phyloP scores from a whole-genome alignment of 2,888 invertebrate species.

The Scrobipalpa atriplicella region DNA sequence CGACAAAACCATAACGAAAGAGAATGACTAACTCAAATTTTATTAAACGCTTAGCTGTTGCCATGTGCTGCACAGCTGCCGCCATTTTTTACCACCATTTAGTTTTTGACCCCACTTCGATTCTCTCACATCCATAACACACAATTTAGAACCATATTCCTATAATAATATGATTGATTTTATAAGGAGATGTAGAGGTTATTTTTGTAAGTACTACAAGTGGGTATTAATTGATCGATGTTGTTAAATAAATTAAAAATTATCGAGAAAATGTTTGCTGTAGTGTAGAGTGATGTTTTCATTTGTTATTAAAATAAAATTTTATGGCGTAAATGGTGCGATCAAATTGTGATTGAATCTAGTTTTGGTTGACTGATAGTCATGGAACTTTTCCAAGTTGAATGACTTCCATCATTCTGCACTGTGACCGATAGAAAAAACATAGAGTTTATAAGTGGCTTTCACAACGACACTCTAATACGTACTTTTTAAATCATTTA shows the following conservation, averaged over 20 bases:
- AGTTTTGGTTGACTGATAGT: background rate
- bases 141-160: background rate
- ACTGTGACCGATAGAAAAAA: too few species aligned
- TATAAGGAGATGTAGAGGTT: slow-evolving; percentile 10
- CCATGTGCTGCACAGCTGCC: slow-evolving; percentile 78
- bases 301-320: background rate
- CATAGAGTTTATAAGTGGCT: too few species aligned
- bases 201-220: slow-evolving; percentile 26
- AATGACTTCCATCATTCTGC: background rate
- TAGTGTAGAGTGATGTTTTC: background rate
- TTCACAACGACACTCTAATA: too few species aligned
- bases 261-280: background rate
- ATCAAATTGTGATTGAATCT: background rate
- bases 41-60: slow-evolving; percentile 63
- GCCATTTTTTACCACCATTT: slow-evolving; percentile 74
- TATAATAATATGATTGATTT: slow-evolving; percentile 1
- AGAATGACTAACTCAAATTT: slow-evolving; percentile 53
- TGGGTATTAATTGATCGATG: slow-evolving; percentile 24
- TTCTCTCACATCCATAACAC: slow-evolving; percentile 10
- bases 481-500: too few species aligned
- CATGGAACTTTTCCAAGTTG: background rate
- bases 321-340: background rate
- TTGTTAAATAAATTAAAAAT: slow-evolving; percentile 23
- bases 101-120: slow-evolving; percentile 78
- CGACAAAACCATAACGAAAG: slow-evolving; percentile 42